Evolutionary conservation across 2,888 invertebrate species (phyloP).

Genomic region (Siphlonurus alternatus): DNA sequence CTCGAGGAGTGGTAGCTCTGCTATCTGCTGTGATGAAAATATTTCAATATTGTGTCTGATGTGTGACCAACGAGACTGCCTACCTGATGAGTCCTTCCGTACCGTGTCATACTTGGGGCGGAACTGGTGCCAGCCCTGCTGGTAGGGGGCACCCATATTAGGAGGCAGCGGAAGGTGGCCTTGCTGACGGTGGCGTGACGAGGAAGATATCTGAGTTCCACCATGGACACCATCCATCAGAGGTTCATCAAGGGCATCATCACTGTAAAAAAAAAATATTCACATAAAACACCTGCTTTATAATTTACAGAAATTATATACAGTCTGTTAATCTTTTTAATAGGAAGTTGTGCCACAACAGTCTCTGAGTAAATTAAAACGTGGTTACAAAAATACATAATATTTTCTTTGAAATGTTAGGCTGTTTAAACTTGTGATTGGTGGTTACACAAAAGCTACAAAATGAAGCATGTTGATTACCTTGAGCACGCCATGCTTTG

Average conservation of each 20-base stretch:
- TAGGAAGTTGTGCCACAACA: too few relatives aligned
- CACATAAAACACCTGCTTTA: too few relatives aligned
- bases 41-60: not conserved
- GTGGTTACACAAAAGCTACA: not conserved
- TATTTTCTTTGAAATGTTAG: not conserved
- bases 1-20: not conserved
- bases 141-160: too few relatives aligned
- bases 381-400: not conserved
- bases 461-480: not conserved
- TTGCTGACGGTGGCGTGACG: not conserved
- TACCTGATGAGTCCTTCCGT: not conserved
- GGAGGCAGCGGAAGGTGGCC: not conserved
- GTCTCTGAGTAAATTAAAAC: not conserved
- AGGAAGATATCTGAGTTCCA: not conserved
- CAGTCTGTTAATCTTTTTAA: too few relatives aligned
- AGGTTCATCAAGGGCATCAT: slow-evolving; percentile 11
- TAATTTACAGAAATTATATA: too few relatives aligned
- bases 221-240: not conserved
- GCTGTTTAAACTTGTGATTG: not conserved
- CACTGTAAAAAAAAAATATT: too few relatives aligned
- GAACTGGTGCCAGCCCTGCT: not conserved
- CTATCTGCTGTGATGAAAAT: not conserved
- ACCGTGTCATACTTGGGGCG: too few relatives aligned
- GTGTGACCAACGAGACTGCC: not conserved
- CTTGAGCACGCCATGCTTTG: slow-evolving; percentile 9